Evolutionary conservation across 2,113 vertebrate species (phyloP).

Genomic region (Heterotis niloticus): DNA sequence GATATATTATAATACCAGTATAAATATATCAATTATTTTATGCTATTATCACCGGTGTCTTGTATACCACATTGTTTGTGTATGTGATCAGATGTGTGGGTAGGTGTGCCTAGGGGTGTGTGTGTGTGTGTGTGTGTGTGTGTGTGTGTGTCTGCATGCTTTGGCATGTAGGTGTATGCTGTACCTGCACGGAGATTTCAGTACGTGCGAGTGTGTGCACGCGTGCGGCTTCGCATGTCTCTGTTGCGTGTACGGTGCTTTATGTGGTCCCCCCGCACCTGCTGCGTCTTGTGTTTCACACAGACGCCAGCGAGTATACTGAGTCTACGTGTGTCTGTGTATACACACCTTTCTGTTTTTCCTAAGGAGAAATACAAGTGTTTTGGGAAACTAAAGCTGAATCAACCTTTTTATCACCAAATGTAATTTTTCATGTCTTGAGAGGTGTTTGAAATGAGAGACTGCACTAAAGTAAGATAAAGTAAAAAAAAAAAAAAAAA

Average conservation of each 20-base stretch:
- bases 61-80: background rate
- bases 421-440: no score
- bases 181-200: background rate
- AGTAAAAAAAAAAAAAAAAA: no score
- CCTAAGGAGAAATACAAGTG: no score
- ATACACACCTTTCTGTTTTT: no score
- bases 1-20: no score
- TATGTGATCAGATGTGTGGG: background rate
- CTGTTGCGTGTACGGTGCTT: conserved; percentile 20
- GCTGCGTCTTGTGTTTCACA: conserved; percentile 9
- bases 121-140: background rate
- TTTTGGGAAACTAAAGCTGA: no score
- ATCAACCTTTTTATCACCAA: no score
- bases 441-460: no score
- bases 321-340: no score
- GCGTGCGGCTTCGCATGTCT: background rate
- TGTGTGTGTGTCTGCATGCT: conserved; percentile 7
- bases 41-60: background rate
- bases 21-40: background rate
- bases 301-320: conserved; percentile 12
- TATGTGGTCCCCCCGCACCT: no score
- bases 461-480: no score
- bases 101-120: background rate
- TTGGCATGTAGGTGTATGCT: background rate
- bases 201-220: conserved; percentile 7